Percentiles rank a stretch among this genome's conserved stretches.
phyloP scores from a whole-genome alignment of 1,140 invertebrate genomes.

The Lucilia sericata region DNA sequence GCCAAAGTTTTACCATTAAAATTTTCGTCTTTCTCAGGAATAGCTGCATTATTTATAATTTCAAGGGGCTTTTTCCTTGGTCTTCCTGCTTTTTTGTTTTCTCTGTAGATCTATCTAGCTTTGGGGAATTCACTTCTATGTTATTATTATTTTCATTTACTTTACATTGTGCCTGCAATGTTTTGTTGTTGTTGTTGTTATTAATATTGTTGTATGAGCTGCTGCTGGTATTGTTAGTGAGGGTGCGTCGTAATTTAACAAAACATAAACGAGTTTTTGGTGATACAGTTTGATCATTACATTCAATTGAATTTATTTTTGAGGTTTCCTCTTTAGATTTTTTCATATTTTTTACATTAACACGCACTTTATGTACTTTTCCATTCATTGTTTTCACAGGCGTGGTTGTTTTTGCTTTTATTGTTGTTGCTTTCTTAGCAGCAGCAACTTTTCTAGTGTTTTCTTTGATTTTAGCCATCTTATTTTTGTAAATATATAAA shows the following conservation, averaged over 20 bases:
- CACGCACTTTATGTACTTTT: not conserved
- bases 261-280: constrained; percentile 20
- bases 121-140: not conserved
- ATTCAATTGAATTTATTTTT: not conserved
- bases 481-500: not conserved
- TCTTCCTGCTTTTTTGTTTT: too few species aligned
- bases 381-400: not conserved
- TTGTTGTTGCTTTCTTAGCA: not conserved
- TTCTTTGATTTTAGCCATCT: constrained; percentile 29
- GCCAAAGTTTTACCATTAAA: too few species aligned
- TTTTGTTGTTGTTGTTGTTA: not conserved
- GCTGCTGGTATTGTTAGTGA: not conserved
- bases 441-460: not conserved
- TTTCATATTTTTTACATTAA: not conserved
- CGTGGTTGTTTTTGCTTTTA: not conserved
- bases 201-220: not conserved
- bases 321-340: not conserved
- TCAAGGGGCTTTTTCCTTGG: too few species aligned
- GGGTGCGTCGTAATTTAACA: constrained; percentile 8
- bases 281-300: not conserved
- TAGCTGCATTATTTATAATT: too few species aligned
- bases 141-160: not conserved
- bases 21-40: too few species aligned
- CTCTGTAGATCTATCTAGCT: too few species aligned
- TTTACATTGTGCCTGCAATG: constrained; percentile 31